Conservation (phyloP, 2,113 vertebrate genomes). For the Leucoraja erinaceus region DNA sequence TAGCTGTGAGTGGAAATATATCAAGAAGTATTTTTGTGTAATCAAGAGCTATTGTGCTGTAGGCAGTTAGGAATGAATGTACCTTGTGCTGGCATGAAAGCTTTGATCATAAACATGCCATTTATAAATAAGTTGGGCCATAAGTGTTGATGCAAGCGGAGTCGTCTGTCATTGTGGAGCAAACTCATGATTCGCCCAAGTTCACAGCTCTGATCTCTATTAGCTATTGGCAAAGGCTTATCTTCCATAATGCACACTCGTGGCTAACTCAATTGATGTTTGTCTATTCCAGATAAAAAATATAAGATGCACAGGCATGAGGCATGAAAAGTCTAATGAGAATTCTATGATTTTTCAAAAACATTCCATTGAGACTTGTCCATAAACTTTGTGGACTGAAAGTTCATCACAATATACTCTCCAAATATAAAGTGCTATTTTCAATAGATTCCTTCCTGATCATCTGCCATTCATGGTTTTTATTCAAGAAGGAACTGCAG, state of each 20-base stretch:
- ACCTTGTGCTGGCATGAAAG: not conserved
- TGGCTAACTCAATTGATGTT: not conserved
- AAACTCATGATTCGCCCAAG: not conserved
- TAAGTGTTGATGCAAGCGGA: not conserved
- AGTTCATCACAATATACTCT: too few species aligned
- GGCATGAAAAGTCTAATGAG: not conserved
- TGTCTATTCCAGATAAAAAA: not conserved
- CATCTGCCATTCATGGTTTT: not conserved
- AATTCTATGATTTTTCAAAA: not conserved
- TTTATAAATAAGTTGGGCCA: conserved; percentile 7
- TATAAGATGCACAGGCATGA: not conserved
- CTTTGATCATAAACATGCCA: not conserved
- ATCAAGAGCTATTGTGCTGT: not conserved
- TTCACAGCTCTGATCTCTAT: not conserved
- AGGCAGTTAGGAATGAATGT: not conserved
- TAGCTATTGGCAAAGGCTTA: not conserved
- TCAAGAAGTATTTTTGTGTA: conserved; percentile 11
- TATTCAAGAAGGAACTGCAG: too few species aligned
- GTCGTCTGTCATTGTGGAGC: not conserved
- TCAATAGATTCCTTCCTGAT: not conserved
- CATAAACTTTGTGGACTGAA: not conserved
- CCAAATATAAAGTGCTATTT: not conserved
- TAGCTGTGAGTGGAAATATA: not conserved
- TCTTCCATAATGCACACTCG: not conserved
- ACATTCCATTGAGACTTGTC: not conserved